Conservation (phyloP, 2,113 vertebrate species). For the Beaufortia kweichowensis region DNA sequence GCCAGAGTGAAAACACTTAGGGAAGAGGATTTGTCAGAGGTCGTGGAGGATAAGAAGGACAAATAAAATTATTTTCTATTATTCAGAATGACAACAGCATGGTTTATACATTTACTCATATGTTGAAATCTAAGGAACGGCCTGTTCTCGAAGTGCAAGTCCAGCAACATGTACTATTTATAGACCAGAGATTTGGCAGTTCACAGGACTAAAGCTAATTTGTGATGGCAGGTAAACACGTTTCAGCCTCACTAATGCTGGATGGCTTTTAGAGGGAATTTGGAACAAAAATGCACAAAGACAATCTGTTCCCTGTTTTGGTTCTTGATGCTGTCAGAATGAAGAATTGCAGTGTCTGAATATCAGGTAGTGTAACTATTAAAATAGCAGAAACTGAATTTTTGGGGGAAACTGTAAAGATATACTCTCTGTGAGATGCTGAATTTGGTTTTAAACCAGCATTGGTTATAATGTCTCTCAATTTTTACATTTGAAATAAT, state of each 20-base stretch:
- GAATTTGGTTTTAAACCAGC: constrained; percentile 7
- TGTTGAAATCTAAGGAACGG: neutral
- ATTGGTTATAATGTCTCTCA: constrained; percentile 1
- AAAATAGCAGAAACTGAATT: neutral
- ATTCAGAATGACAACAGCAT: neutral
- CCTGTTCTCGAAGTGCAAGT: neutral
- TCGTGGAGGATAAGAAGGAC: constrained; percentile 57
- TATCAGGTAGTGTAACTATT: neutral
- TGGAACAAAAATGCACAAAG: neutral
- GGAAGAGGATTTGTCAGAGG: constrained; percentile 57
- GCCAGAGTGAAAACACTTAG: constrained; percentile 70
- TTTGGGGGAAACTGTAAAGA: neutral
- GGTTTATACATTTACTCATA: constrained; percentile 10
- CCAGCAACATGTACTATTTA: constrained; percentile 20
- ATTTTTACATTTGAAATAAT: neutral
- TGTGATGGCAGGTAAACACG: constrained; percentile 16
- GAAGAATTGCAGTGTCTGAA: neutral
- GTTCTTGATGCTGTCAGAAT: neutral
- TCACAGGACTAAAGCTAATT: constrained; percentile 24
- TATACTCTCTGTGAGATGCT: constrained; percentile 36
- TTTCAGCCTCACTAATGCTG: constrained; percentile 1
- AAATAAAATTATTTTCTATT: constrained; percentile 50
- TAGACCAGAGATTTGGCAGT: constrained; percentile 33
- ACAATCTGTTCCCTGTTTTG: neutral
- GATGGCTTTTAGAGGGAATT: neutral